These are phyloP conservation scores for Caenorhabditis sp. DNA, from an alignment of 2,888 invertebrate species.

Conservation along the genomic window DNA sequence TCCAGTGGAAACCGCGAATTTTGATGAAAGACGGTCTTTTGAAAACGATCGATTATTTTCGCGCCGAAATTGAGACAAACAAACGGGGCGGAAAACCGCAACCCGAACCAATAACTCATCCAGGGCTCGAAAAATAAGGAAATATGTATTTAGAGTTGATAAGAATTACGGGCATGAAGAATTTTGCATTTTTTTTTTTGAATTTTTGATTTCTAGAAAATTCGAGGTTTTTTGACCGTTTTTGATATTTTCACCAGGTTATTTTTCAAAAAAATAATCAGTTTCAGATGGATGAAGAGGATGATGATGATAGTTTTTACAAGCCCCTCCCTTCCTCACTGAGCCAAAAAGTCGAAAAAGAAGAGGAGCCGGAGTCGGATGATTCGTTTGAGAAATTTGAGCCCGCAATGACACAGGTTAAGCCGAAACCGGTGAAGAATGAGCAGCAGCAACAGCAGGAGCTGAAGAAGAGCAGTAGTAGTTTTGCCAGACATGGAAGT, in stretches of 20 bases:
- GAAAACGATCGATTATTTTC: slow-evolving; percentile 91
- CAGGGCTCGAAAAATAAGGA: slow-evolving; percentile 29
- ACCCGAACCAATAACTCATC: slow-evolving; percentile 19
- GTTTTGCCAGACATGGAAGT: slow-evolving; percentile 7
- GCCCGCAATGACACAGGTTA: no score
- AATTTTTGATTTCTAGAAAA: neutral
- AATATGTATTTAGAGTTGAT: neutral
- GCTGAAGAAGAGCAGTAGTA: no score
- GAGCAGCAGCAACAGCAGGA: no score
- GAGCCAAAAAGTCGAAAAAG: neutral
- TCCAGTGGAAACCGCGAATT: slow-evolving; percentile 91
- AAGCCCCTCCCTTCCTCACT: slow-evolving; percentile 1
- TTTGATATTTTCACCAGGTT: neutral
- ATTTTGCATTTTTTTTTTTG: neutral
- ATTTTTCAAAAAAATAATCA: slow-evolving; percentile 2
- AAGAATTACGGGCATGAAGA: no score
- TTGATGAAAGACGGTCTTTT: slow-evolving; percentile 85
- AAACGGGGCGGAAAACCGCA: slow-evolving; percentile 36
- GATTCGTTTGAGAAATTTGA: slow-evolving; percentile 30
- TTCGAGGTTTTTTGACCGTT: neutral
- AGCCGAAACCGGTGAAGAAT: neutral
- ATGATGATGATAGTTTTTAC: slow-evolving; percentile 38
- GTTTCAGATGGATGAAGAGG: neutral
- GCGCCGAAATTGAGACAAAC: slow-evolving; percentile 79
- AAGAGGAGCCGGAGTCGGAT: slow-evolving; percentile 22